phyloP scores from a whole-genome alignment of 2,113 vertebrate species.

The Phrynosoma platyrhinos region DNA sequence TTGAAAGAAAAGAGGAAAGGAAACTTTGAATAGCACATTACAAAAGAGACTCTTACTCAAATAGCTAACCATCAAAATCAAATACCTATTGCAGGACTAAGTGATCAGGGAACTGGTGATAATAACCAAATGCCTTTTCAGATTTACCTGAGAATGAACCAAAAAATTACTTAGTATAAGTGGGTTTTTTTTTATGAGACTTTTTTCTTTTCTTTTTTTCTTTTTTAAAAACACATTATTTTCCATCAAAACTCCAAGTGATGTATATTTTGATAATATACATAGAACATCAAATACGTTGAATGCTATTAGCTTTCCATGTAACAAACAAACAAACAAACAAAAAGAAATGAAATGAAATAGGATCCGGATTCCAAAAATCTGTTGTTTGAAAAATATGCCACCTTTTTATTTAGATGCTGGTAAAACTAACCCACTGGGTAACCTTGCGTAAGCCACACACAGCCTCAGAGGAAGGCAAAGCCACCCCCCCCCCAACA shows the following conservation, averaged over 20 bases:
- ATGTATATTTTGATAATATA: no score
- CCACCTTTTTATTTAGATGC: not conserved
- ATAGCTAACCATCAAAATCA: not conserved
- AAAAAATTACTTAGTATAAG: not conserved
- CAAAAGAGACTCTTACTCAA: slow-evolving; percentile 20
- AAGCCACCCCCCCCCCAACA: no score
- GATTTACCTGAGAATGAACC: not conserved
- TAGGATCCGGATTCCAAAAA: not conserved
- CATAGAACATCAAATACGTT: not conserved
- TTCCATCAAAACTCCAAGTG: not conserved
- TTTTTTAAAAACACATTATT: not conserved
- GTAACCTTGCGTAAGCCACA: no score
- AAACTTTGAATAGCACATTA: slow-evolving; percentile 21
- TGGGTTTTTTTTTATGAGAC: not conserved
- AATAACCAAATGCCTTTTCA: not conserved
- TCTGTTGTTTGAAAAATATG: not conserved
- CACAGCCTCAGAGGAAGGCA: no score
- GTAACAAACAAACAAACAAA: not conserved
- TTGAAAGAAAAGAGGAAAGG: slow-evolving; percentile 5
- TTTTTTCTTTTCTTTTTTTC: not conserved
- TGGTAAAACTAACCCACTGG: not conserved
- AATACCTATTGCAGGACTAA: slow-evolving; percentile 16
- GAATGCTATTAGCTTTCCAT: not conserved
- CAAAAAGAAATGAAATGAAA: not conserved
- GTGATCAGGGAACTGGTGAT: not conserved